These are phyloP conservation scores for Macrophya annulata DNA, from an alignment of 2,888 invertebrate species.

Conservation along the genomic window DNA sequence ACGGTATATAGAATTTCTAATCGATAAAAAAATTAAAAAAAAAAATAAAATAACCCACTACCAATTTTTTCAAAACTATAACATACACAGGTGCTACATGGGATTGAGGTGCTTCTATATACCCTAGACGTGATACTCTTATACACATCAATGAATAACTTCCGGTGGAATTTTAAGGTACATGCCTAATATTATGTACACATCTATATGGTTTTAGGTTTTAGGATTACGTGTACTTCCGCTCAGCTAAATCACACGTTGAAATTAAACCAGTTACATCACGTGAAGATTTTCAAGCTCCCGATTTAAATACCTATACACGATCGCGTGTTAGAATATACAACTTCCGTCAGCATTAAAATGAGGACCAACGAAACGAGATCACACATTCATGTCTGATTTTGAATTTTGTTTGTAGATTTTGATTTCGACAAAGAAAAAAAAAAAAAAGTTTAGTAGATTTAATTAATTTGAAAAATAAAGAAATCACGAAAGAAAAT, in stretches of 20 bases:
- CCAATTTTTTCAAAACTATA: constrained; percentile 17
- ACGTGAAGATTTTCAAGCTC: neutral
- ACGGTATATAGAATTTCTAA: constrained; percentile 1
- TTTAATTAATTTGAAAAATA: neutral
- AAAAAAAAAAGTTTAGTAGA: too few relatives aligned
- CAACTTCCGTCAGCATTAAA: too few relatives aligned
- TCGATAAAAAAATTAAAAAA: too few relatives aligned
- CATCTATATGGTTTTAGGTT: neutral
- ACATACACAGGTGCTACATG: neutral
- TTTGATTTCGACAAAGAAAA: neutral
- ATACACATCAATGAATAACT: neutral
- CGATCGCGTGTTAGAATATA: too few relatives aligned
- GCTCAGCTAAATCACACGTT: neutral
- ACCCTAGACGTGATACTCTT: neutral
- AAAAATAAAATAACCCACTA: neutral
- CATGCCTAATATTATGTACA: neutral
- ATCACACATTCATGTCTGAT: neutral
- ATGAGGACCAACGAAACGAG: too few relatives aligned
- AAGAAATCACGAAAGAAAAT: too few relatives aligned
- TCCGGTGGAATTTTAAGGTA: neutral
- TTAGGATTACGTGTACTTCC: constrained; percentile 12
- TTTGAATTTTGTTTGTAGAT: neutral
- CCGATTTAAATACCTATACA: too few relatives aligned
- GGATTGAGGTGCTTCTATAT: constrained; percentile 25
- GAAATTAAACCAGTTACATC: constrained; percentile 24